A percentile compares a stretch with the other conserved stretches of the same genome.
phyloP scores from a whole-genome alignment of 2,113 vertebrate species.

The Xenopus tropicalis region UCB_Xtro_10.0 CM004447.2:124518001-124518500 shows the following conservation, averaged over 20 bases:
- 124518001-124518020: too few species aligned
- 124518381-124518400: slow-evolving; percentile 42
- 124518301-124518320: slow-evolving; percentile 32
- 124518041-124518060: too few species aligned
- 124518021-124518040: too few species aligned
- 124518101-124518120: too few species aligned
- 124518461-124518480: slow-evolving; percentile 18
- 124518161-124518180: too few species aligned
- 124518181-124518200: not conserved
- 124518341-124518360: slow-evolving; percentile 37
- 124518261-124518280: not conserved
- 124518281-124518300: slow-evolving; percentile 16
- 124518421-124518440: slow-evolving; percentile 35
- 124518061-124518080: too few species aligned
- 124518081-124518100: too few species aligned
- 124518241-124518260: slow-evolving; percentile 15
- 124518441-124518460: slow-evolving; percentile 42
- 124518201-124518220: not conserved
- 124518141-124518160: too few species aligned
- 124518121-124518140: too few species aligned
- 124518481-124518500: slow-evolving; percentile 18
- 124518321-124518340: slow-evolving; percentile 27
- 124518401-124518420: slow-evolving; percentile 39
- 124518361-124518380: slow-evolving; percentile 35
- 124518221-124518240: slow-evolving; percentile 9